Conservation (phyloP, 2,888 invertebrate species). For the Lymantria monacha region DNA sequence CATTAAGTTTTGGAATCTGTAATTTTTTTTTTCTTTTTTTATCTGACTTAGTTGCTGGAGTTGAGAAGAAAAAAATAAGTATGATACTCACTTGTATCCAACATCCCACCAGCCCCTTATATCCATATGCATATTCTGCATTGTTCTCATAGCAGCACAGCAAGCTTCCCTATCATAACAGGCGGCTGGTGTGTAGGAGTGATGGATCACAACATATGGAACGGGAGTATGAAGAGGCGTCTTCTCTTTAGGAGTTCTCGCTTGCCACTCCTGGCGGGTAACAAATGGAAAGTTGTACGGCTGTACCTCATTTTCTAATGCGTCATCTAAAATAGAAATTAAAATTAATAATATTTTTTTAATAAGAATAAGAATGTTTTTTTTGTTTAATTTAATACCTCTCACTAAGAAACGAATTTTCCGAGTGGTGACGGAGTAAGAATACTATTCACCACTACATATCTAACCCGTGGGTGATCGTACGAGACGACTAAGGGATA, state of each 20-base stretch:
- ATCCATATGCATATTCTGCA: constrained; percentile 85
- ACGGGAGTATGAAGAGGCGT: constrained; percentile 80
- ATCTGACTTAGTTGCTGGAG: too few species aligned
- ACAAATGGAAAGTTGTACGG: constrained; percentile 56
- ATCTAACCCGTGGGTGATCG: too few species aligned
- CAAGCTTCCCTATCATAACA: constrained; percentile 80
- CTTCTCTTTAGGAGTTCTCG: constrained; percentile 71
- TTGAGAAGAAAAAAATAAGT: too few species aligned
- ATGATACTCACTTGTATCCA: constrained; percentile 72
- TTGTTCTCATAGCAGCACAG: constrained; percentile 81
- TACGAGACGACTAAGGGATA: too few species aligned
- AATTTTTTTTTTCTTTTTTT: too few species aligned
- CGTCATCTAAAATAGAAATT: constrained; percentile 18
- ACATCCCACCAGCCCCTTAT: constrained; percentile 85
- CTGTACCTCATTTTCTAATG: constrained; percentile 51
- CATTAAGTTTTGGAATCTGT: too few species aligned
- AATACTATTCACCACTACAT: too few species aligned
- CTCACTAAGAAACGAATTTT: too few species aligned
- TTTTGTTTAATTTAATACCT: too few species aligned
- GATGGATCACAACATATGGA: constrained; percentile 87
- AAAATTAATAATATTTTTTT: neutral
- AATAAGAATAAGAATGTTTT: neutral
- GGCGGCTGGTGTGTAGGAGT: constrained; percentile 83
- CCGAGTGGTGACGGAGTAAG: too few species aligned
- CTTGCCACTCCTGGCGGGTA: constrained; percentile 83